Evolutionary conservation across 2,113 vertebrate species (phyloP).

Genomic region (Vidua macroura): DNA sequence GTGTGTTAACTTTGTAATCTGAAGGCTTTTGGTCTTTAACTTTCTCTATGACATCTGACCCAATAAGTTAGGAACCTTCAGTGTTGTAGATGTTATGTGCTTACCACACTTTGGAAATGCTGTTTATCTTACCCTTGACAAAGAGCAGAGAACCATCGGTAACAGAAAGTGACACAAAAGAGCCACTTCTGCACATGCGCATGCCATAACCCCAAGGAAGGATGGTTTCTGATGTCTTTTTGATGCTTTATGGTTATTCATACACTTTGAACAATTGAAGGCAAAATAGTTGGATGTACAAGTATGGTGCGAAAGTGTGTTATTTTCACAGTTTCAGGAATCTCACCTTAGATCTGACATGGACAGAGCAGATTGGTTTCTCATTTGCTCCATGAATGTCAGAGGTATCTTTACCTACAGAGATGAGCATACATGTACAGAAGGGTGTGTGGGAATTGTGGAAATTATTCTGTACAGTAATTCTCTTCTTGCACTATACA

Average conservation of each 20-base stretch:
- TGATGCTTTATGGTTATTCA: neutral
- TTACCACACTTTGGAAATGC: neutral
- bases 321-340: neutral
- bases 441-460: neutral
- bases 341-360: neutral
- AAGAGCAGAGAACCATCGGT: neutral
- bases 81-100: no score
- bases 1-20: neutral
- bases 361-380: neutral
- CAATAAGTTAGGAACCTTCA: neutral
- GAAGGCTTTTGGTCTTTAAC: slow-evolving; percentile 55
- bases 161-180: neutral
- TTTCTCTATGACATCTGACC: slow-evolving; percentile 13
- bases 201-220: neutral
- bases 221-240: neutral
- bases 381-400: neutral
- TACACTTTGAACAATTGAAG: neutral
- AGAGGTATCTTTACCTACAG: neutral
- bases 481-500: neutral
- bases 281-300: neutral
- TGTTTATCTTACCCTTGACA: neutral
- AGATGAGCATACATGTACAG: neutral
- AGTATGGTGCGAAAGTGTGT: rapidly evolving
- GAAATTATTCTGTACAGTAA: neutral
- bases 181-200: neutral